Percentiles rank a stretch among this genome's conserved stretches.
phyloP scores from a whole-genome alignment of 2,113 vertebrate genomes.

The Pedetes capensis region DNA sequence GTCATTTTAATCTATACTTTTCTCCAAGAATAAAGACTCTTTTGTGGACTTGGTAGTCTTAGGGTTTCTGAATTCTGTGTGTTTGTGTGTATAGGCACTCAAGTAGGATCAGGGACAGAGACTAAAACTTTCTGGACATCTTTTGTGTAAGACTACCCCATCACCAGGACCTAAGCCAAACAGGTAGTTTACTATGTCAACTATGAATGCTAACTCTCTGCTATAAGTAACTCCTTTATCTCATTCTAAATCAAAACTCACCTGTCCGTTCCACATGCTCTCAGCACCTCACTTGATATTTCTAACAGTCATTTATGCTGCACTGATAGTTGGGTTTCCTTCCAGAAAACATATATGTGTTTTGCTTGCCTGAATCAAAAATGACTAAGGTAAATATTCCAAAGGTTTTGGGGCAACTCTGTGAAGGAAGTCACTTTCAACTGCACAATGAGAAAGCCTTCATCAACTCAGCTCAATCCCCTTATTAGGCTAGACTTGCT shows the following conservation, averaged over 20 bases:
- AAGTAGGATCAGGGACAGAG: not conserved
- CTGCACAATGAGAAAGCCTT: not conserved
- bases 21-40: not conserved
- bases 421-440: not conserved
- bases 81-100: not conserved
- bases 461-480: not conserved
- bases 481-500: not conserved
- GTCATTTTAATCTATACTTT: not conserved
- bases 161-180: not conserved
- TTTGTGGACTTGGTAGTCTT: not conserved
- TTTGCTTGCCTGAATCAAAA: conserved; percentile 4
- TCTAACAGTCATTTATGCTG: not conserved
- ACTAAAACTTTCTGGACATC: not conserved
- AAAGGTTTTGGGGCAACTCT: not conserved
- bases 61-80: not conserved
- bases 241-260: conserved; percentile 24
- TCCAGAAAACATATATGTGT: conserved; percentile 14
- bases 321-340: not conserved
- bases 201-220: not conserved
- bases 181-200: not conserved
- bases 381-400: not conserved
- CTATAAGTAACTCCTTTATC: not conserved
- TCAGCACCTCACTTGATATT: not conserved
- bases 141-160: not conserved
- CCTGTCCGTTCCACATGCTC: not conserved